These are phyloP conservation scores for Bubo blakistoni DNA, from an alignment of 2,113 vertebrate genomes.

Conservation along the genomic window DNA sequence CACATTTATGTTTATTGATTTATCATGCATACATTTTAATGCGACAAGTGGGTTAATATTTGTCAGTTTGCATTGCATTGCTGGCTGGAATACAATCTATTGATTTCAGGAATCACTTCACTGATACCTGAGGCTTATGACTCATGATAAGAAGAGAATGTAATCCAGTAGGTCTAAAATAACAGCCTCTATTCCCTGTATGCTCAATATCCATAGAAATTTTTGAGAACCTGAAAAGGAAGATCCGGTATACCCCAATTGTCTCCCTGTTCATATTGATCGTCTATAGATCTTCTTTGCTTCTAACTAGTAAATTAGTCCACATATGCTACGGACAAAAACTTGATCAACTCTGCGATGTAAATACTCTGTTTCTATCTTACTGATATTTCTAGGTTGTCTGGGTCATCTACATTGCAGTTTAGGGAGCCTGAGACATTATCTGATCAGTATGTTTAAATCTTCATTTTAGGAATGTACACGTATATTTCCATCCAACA, in stretches of 20 bases:
- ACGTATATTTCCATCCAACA: not conserved
- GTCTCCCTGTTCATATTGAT: not conserved
- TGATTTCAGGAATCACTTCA: not conserved
- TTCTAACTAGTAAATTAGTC: not conserved
- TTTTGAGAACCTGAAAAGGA: not conserved
- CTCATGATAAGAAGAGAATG: not conserved
- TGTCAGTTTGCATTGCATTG: not conserved
- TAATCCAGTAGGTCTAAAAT: not conserved
- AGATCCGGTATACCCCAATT: not conserved
- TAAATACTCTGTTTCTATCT: not conserved
- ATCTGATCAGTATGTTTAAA: not conserved
- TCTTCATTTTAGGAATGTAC: not conserved
- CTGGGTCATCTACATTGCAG: not conserved
- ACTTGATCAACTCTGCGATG: not conserved
- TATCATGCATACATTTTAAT: slow-evolving; percentile 23
- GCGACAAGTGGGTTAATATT: not conserved
- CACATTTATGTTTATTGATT: slow-evolving; percentile 9
- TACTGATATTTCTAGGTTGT: not conserved
- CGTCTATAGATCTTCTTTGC: not conserved
- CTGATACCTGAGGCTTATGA: not conserved
- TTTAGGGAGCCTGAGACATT: not conserved
- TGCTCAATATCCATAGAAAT: not conserved
- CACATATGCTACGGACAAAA: not conserved
- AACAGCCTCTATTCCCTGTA: not conserved
- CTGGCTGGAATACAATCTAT: not conserved